Conservation (phyloP, 1,140 invertebrate species). For the Monomorium pharaonis region DNA sequence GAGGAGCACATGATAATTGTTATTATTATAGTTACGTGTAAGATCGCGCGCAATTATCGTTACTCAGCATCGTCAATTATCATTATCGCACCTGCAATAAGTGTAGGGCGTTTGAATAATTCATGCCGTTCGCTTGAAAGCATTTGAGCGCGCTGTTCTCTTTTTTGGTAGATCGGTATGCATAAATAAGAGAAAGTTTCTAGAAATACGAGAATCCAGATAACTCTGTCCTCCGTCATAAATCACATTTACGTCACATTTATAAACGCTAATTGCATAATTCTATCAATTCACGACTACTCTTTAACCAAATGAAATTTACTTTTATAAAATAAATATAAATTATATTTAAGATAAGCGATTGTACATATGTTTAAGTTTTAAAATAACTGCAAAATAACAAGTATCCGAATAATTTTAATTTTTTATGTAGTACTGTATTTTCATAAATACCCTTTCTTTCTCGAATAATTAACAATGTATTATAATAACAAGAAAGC, state of each 20-base stretch:
- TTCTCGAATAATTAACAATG: background rate
- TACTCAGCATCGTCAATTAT: slow-evolving; percentile 63
- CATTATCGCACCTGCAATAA: slow-evolving; percentile 61
- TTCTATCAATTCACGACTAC: background rate
- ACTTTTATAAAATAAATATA: background rate
- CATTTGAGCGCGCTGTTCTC: slow-evolving; percentile 30
- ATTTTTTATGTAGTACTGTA: background rate
- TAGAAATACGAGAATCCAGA: slow-evolving; percentile 36
- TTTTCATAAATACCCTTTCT: background rate
- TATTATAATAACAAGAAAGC: background rate
- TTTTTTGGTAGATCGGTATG: slow-evolving; percentile 32
- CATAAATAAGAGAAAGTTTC: slow-evolving; percentile 45
- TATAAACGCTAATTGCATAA: slow-evolving; percentile 15
- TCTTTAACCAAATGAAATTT: background rate
- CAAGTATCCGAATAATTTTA: background rate
- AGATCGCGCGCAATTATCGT: slow-evolving; percentile 66
- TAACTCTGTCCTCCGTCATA: slow-evolving; percentile 38
- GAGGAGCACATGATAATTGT: slow-evolving; percentile 36
- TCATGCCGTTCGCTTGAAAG: slow-evolving; percentile 61
- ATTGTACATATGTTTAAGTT: background rate
- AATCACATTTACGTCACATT: slow-evolving; percentile 46
- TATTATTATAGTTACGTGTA: slow-evolving; percentile 54
- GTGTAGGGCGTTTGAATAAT: slow-evolving; percentile 66
- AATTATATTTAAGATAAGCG: background rate
- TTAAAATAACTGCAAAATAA: background rate